Percentiles rank a stretch among this genome's conserved stretches.
Conservation (phyloP, 2,113 vertebrate species). For the Baryphthengus martii region DNA sequence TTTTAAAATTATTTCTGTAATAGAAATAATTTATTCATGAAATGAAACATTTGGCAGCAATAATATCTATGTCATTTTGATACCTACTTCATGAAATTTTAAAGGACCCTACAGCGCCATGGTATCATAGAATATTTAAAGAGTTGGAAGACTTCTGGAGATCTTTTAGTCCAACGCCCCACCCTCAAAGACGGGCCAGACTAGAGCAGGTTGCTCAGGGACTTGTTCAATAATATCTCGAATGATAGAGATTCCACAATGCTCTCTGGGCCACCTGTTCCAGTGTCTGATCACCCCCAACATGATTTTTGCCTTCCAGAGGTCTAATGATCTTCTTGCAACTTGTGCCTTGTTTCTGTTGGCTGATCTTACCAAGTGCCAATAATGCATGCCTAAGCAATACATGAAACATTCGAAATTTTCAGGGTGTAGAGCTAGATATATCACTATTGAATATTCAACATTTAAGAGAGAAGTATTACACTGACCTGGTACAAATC, state of each 20-base stretch:
- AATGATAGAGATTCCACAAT: neutral
- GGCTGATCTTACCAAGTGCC: neutral
- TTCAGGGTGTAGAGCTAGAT: neutral
- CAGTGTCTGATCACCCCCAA: neutral
- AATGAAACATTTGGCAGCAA: neutral
- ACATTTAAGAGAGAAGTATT: neutral
- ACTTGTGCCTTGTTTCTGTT: neutral
- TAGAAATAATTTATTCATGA: neutral
- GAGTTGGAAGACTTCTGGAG: too few relatives aligned
- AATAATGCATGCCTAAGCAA: neutral
- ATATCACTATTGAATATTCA: neutral
- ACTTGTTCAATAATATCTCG: neutral
- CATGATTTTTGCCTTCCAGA: neutral
- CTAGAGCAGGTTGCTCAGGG: neutral
- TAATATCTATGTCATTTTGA: neutral
- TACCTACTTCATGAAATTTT: neutral
- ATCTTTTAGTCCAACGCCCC: neutral
- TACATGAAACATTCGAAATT: neutral
- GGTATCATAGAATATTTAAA: neutral
- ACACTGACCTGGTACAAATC: neutral
- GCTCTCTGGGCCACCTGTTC: neutral
- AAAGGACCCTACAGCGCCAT: neutral
- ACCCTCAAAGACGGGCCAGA: neutral
- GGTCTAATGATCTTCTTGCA: neutral
- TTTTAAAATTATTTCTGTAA: neutral